Conservation (phyloP, 2,797 vertebrate genomes). For the Malurus splendens region DNA sequence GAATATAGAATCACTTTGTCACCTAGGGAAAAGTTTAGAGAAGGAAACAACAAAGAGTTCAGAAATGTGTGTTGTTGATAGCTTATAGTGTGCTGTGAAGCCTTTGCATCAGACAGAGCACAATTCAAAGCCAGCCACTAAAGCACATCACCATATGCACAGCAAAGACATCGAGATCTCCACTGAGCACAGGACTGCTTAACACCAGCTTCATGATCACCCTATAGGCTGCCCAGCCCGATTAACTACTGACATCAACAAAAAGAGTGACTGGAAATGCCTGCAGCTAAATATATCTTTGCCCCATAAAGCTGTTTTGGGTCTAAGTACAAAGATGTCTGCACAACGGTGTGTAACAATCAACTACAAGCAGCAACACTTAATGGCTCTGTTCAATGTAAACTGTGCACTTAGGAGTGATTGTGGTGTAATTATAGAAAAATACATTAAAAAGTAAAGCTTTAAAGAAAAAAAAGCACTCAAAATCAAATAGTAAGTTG, state of each 20-base stretch:
- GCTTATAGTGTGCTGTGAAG: neutral
- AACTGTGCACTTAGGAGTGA: constrained; percentile 55
- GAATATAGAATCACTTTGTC: neutral
- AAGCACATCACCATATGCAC: neutral
- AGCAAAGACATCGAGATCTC: neutral
- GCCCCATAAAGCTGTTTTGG: constrained; percentile 4
- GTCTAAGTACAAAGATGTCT: constrained; percentile 42
- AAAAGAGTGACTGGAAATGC: constrained; percentile 40
- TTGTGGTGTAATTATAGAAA: constrained; percentile 52
- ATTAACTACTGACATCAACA: constrained; percentile 20
- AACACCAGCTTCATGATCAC: neutral
- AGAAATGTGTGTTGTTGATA: neutral
- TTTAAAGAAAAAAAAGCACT: constrained; percentile 34
- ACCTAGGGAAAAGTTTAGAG: neutral
- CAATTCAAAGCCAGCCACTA: neutral
- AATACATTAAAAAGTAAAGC: constrained; percentile 59
- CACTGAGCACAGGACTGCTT: neutral
- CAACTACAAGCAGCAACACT: constrained; percentile 8
- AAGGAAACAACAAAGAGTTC: neutral
- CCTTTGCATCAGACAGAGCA: neutral
- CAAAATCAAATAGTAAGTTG: constrained; percentile 42
- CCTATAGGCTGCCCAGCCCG: neutral
- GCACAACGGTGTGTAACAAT: constrained; percentile 18
- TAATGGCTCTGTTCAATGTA: constrained; percentile 39
- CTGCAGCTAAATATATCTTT: constrained; percentile 28